A percentile compares a stretch with the other conserved stretches of the same genome.
Conservation (phyloP, 2,797 vertebrate species). For the Rhynchotus rufescens region DNA sequence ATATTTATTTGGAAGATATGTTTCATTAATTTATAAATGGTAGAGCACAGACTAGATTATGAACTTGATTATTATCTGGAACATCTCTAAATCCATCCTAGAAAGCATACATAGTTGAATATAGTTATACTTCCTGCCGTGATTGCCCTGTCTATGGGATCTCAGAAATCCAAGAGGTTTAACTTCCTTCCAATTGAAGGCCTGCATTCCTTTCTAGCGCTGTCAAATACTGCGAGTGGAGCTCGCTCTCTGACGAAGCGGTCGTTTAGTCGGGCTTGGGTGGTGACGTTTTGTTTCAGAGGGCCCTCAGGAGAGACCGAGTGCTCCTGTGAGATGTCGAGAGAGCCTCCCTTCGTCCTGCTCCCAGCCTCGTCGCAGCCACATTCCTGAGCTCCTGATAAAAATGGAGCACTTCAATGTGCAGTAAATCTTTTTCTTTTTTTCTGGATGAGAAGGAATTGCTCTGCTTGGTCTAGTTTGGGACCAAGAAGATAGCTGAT, state of each 20-base stretch:
- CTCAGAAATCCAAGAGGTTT: background rate
- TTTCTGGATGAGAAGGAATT: background rate
- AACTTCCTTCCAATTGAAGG: background rate
- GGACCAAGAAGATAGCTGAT: background rate
- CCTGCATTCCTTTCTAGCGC: background rate
- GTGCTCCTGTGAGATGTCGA: background rate
- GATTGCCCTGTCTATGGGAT: background rate
- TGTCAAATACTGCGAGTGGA: background rate
- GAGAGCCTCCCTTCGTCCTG: background rate
- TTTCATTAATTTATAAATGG: background rate
- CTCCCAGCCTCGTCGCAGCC: background rate
- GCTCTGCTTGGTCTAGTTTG: background rate
- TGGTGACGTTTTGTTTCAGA: slow-evolving; percentile 11
- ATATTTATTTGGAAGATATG: background rate
- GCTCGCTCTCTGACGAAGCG: slow-evolving; percentile 28
- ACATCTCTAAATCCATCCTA: background rate
- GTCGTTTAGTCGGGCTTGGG: slow-evolving; percentile 35
- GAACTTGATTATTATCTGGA: background rate
- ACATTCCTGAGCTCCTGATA: background rate
- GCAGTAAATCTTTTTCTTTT: background rate
- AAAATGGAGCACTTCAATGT: background rate
- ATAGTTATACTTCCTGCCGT: background rate
- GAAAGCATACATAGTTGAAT: background rate
- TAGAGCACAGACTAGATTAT: background rate
- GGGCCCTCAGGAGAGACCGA: background rate